These are phyloP conservation scores for Anabacerthia variegaticeps DNA, from an alignment of 2,797 vertebrate species.

Conservation along the genomic window DNA sequence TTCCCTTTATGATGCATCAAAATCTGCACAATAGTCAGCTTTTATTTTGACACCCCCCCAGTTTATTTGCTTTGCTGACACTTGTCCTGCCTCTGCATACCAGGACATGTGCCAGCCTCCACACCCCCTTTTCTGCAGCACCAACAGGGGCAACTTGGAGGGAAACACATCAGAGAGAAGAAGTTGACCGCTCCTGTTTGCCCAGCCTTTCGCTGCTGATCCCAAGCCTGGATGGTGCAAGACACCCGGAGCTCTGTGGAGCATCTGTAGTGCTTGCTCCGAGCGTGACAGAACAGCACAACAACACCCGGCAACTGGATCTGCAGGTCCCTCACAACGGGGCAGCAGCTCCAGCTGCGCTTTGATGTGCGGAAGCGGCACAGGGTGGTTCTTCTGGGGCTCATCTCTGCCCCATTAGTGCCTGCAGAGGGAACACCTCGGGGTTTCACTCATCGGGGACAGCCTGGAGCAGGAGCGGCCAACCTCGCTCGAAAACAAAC, in stretches of 20 bases:
- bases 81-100: background rate
- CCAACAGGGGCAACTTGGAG: fast-evolving
- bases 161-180: background rate
- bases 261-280: fast-evolving
- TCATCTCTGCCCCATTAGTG: fast-evolving
- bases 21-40: background rate
- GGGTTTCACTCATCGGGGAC: background rate
- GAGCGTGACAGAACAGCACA: background rate
- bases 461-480: background rate
- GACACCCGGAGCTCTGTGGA: background rate
- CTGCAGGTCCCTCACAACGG: background rate
- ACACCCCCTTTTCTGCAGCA: background rate
- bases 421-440: background rate
- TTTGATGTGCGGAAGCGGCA: background rate
- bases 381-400: background rate
- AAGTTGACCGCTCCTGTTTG: fast-evolving
- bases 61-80: background rate
- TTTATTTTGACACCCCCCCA: background rate
- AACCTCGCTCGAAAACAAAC: slow-evolving; percentile 3
- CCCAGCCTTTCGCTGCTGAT: fast-evolving
- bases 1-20: background rate
- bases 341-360: background rate
- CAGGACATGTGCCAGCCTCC: background rate
- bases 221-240: background rate
- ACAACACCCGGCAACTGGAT: background rate